Conservation (phyloP, 2,113 vertebrate species). For the Nibea albiflora region DNA sequence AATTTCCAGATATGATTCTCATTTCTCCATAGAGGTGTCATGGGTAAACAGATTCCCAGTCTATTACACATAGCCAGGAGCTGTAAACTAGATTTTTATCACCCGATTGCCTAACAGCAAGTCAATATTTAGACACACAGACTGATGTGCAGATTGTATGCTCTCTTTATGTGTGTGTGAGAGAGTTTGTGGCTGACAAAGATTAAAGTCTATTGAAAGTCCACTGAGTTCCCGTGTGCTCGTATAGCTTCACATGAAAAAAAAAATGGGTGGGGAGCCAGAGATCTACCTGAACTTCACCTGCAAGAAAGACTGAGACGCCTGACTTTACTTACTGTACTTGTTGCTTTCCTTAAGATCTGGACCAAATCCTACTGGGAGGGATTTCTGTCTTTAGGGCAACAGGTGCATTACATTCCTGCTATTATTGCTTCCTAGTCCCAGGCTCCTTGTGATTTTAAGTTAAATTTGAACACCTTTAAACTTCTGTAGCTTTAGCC, state of each 20-base stretch:
- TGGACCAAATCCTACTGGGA: constrained; percentile 21
- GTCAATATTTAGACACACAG: constrained; percentile 64
- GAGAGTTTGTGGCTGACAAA: not conserved
- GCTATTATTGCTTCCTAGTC: constrained; percentile 54
- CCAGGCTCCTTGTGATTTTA: constrained; percentile 37
- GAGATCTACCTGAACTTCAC: constrained; percentile 32
- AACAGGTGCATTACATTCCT: constrained; percentile 63
- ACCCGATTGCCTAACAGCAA: constrained; percentile 56
- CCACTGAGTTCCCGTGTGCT: constrained; percentile 10
- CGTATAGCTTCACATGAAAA: constrained; percentile 1
- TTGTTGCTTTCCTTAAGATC: constrained; percentile 63
- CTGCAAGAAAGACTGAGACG: not conserved
- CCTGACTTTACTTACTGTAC: constrained; percentile 51
- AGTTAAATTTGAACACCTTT: constrained; percentile 55
- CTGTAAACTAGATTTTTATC: constrained; percentile 41
- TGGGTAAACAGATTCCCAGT: constrained; percentile 5
- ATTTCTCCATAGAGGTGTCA: not conserved
- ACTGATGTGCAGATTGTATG: constrained; percentile 3
- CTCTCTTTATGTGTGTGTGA: constrained; percentile 24
- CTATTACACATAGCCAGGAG: not conserved
- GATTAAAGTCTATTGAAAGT: constrained; percentile 54
- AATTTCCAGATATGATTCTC: not conserved
- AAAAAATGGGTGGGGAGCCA: constrained; percentile 19
- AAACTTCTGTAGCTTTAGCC: constrained; percentile 39
- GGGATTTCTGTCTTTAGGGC: constrained; percentile 47